Evolutionary conservation across 2,888 invertebrate genomes (phyloP).

Genomic region (Brachypalpus laphriformis): DNA sequence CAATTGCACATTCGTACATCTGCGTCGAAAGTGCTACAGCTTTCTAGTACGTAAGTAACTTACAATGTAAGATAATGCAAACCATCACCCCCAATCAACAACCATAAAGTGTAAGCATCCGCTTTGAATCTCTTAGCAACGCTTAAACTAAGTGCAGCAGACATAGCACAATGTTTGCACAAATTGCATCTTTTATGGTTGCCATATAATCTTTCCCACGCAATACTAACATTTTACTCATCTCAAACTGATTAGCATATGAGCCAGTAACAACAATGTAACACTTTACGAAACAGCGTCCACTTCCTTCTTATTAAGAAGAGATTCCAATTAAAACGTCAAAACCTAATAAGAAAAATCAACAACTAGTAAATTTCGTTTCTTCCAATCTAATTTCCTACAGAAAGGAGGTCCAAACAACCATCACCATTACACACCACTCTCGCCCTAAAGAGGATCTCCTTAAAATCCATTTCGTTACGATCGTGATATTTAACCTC

Average conservation of each 20-base stretch:
- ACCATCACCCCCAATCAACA: slow-evolving; percentile 35
- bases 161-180: slow-evolving; percentile 21
- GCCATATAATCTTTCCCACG: slow-evolving; percentile 45
- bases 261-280: slow-evolving; percentile 34
- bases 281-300: not conserved
- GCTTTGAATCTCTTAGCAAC: slow-evolving; percentile 22
- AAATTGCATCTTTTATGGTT: slow-evolving; percentile 44
- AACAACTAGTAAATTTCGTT: not conserved
- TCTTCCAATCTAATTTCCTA: not conserved
- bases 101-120: slow-evolving; percentile 48
- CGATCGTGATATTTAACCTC: slow-evolving; percentile 67
- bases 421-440: not conserved
- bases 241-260: slow-evolving; percentile 33
- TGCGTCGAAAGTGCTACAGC: not conserved
- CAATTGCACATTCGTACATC: not conserved
- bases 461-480: slow-evolving; percentile 28
- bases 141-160: not conserved
- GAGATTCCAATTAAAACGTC: slow-evolving; percentile 20
- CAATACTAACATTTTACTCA: slow-evolving; percentile 28
- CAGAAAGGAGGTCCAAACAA: not conserved
- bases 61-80: slow-evolving; percentile 40
- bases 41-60: not conserved
- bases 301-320: not conserved
- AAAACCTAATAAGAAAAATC: not conserved
- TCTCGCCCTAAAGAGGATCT: slow-evolving; percentile 41